Base-by-base conservation (phyloP, 2,113 vertebrate genomes). In the Mastomys coucha region DNA sequence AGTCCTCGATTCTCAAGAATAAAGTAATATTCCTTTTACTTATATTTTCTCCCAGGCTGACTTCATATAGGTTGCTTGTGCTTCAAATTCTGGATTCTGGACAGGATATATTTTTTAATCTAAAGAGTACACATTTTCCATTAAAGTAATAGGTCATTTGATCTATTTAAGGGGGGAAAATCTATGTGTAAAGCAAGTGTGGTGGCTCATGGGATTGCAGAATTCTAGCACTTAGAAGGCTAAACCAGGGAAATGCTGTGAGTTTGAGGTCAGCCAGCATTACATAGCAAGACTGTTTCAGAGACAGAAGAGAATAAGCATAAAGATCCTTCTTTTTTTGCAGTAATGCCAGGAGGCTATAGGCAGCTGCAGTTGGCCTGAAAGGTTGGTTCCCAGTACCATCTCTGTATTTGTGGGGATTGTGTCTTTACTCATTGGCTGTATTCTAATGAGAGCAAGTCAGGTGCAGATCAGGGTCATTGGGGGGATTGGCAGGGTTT, bases 321-420 rank as follows among this genome's bases (percentile, higher is more conserved):
- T 56, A 87, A 95, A 95, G 58, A 11, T 77, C 82, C 67, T 9
- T 85, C 36, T 72, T 77, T 93, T 75, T 92, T 17, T 67, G 93
- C 93, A 36, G 63, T 89, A 90, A 65, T 88, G 9, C 72, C 81
- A 87, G 91, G 24, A 96, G 58, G 85, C 88, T 96, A 87, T 12
- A 20, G 70, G 63, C 67, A 42, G 75, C 90, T 97, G 63, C 82
- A 80, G 89, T 91, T 89, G 82, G 56, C 51, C 78, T 91, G 96
- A 89, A 67, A 96, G 16, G 60, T 92, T 96, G 16, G 60, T 92
- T 96, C 77, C 73, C 28, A 91, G 92, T 88, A 58, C 28, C n/a
- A n/a, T 75, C 4, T 90, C 94, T 76, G 28, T 89, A 76, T 72
- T 31, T 33, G 49, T 94, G 56, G 84, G 93, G 89, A 75, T 63